Evolutionary conservation across 1,140 invertebrate genomes (phyloP), one percentile per base, ranked within the genome.

Genomic region (Neodiprion pinetum): DNA sequence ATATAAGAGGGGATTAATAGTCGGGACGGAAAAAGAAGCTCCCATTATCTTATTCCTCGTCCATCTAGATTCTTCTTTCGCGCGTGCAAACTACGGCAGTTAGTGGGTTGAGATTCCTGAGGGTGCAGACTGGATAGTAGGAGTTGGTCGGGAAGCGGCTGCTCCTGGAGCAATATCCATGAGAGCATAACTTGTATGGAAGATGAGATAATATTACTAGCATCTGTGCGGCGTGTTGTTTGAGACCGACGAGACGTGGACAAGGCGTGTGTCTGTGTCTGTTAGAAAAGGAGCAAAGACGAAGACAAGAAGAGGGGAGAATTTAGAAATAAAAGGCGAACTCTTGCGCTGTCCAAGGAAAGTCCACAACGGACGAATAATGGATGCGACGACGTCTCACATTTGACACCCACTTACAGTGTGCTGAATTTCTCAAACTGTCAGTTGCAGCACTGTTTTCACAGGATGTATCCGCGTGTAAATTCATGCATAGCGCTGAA

Each of bases 101-200:
- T 40, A 40, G 28, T 40, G 28, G 28, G 2, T 40, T 40, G 28
- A 40, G 28, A 40, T 2, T 40, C 28, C 28, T 5, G 28, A 40
- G 28, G 28, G 28, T 40, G 28, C 28, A 61, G 23, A 47, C 23
- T 12, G 70, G 61, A n/a, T 1, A 8, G 40, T 7, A 48, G 21
- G 72, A 77, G 79, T 75, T 75, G 80, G 79, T 81, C 80, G 81
- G 2, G 8, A n/a, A 12, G n/a, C 53, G 28, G 28, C 28, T 40
- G 28, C 53, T 61, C 4, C 53, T 61, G 7, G 53, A 61, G 86
- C 82, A 87, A 86, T 88, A 87, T 86, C 86, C 86, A 87, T 88
- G 86, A 87, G 87, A 86, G 81, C 82, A 81, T 40, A 85, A 81
- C 81, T 76, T 40, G 28, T 40, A 79, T 81, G 82, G 79, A 86